Base-by-base conservation (phyloP, 2,888 invertebrate species). In the Phortica magna region DNA sequence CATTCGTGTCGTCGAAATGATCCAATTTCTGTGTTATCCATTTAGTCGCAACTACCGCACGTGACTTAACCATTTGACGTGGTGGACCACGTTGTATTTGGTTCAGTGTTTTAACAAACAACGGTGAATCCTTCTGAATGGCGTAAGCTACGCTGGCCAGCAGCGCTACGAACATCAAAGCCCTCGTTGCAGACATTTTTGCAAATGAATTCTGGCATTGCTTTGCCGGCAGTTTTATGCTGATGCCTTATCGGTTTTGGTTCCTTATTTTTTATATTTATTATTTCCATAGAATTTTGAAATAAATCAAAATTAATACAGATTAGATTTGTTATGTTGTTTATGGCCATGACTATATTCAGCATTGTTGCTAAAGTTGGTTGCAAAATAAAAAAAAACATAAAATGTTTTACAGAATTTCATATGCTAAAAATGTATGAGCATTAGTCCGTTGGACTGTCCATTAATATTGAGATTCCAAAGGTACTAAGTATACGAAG, bases 21-120 rank as follows among this genome's bases (percentile, higher is more conserved):
- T 95, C 94, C 5, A 94, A 81, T 1, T 93, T 93, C 91, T 94
- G 94, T 2, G 90, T 85, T 68, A 94, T 93, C 93, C 93, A 94
- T 79, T 85, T 87, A 39, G 86, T 84, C 0, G 82, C 57, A 3
- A 81, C 81, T 9, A 7, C 77, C 0, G 71, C 84, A 0, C 84
- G 80, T 0, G 74, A 78, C 0, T 14, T 39, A 0, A 70, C 2
- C 17, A 42, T 31, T 53, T 74, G 81, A 22, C 81, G 75, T 0
- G 91, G 91, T 0, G 93, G 93, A 1, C 93, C 93, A 14, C 90
- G 89, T 80, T 93, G 86, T 61, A 90, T 71, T 2, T 85, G 74
- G 1, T 77, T 79, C 0, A 87, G 53, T 0, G 81, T 84, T 73
- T 79, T 82, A 0, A 85, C 83, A 74, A 89, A 80, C 9, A 84